Percentiles rank a stretch among this genome's conserved stretches.
Evolutionary conservation across 2,888 invertebrate species (phyloP).

Genomic region (Electrophaes corylata): DNA sequence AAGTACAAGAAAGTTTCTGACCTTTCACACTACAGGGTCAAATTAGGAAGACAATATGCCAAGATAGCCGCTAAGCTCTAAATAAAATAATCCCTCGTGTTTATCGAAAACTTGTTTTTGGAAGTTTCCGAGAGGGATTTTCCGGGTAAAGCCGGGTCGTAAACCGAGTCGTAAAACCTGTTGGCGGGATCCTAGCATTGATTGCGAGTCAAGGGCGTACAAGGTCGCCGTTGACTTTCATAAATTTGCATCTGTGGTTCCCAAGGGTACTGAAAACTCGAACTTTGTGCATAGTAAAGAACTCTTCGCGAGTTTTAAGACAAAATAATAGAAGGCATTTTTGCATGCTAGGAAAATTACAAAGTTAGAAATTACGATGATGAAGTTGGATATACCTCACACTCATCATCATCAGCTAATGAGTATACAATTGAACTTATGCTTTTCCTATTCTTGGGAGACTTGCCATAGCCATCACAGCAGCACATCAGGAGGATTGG

Average conservation of each 20-base stretch:
- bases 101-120: conserved; percentile 67
- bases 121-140: conserved; percentile 51
- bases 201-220: conserved; percentile 63
- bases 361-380: no score
- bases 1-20: conserved; percentile 1
- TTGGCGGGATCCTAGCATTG: conserved; percentile 55
- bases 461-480: no score
- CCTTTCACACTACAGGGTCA: conserved; percentile 4
- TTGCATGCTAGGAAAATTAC: no score
- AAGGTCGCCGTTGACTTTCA: conserved; percentile 52
- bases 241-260: conserved; percentile 27
- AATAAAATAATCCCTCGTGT: conserved; percentile 46
- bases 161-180: conserved; percentile 71
- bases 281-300: not conserved
- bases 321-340: no score
- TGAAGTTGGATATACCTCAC: no score
- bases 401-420: no score
- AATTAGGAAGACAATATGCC: conserved; percentile 17
- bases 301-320: not conserved
- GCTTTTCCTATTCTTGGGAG: no score
- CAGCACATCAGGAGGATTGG: no score
- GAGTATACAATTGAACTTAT: no score
- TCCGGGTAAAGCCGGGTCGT: conserved; percentile 55
- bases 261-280: conserved; percentile 13
- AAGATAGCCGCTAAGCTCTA: conserved; percentile 29